Base-by-base conservation (phyloP, 1,140 invertebrate genomes). In the Hirudo medicinalis region DNA sequence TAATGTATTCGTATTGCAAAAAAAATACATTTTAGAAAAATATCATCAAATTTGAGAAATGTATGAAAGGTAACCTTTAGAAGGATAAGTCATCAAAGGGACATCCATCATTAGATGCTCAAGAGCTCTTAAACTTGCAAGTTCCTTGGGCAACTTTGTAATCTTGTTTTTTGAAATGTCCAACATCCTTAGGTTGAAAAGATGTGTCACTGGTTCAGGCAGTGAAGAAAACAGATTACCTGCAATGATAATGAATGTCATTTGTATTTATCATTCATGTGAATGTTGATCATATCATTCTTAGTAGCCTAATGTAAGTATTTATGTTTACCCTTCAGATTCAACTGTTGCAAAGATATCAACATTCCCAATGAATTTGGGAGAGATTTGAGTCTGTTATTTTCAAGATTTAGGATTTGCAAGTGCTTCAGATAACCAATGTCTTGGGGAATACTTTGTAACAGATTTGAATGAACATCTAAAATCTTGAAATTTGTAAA, bases 391-490 rank as follows among this genome's bases (percentile, higher is more conserved):
- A 91, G 79, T 75, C 84, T 85, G 81, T 91, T 91, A 63, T 85
- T 83, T 43, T 88, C 87, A 25, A 89, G 78, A 84, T 90, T 87
- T 36, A 91, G 80, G 69, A 87, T 81, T 78, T 81, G 69, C 71
- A 91, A 81, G 69, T 84, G 85, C 69, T 80, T 80, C 69, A 91
- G 79, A 70, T 83, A 78, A 71, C 85, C 84, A 75, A 91, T 85
- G 74, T 85, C 85, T 70, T 87, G 85, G 67, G 89, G 89, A 77
- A 91, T 79, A 77, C 83, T 81, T 73, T 78, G 81, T 77, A 91
- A 86, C 76, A 85, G 83, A 85, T 92, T 92, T 73, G 81, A 81
- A 78, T 86, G 87, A 73, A 91, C 78, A 82, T 91, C 87, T 73
- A 92, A 81, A 55, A 89, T 81, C 83, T 86, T 25, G 11, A 49